A percentile compares a stretch with the other conserved stretches of the same genome.
These are phyloP conservation scores for Ptychobarbus kaznakovi DNA, from an alignment of 2,797 vertebrate species.

Conservation along the genomic window DNA sequence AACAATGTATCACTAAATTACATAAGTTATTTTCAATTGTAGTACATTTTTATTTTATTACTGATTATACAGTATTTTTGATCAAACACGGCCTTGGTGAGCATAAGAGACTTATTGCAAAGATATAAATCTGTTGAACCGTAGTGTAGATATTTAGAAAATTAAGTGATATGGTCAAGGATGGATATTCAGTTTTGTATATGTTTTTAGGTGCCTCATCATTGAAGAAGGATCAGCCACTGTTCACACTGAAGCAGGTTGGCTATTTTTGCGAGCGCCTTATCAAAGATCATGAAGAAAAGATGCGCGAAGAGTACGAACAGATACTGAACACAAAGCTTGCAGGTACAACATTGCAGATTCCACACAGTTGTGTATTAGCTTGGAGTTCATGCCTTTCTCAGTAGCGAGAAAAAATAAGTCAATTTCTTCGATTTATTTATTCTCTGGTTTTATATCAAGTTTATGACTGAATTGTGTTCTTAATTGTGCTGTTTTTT, in stretches of 20 bases:
- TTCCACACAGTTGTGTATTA: background rate
- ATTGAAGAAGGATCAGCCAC: slow-evolving; percentile 89
- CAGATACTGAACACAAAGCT: slow-evolving; percentile 93
- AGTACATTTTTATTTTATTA: background rate
- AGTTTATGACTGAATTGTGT: background rate
- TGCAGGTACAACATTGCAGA: slow-evolving; percentile 77
- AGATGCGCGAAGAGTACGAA: slow-evolving; percentile 92
- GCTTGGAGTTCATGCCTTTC: background rate
- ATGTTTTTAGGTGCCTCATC: slow-evolving; percentile 76
- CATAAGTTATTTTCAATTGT: background rate
- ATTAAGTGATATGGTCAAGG: background rate
- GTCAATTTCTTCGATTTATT: background rate
- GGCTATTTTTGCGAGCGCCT: slow-evolving; percentile 91
- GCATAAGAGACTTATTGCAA: background rate
- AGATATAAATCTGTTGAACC: background rate
- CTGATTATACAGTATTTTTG: background rate
- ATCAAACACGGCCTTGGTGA: background rate
- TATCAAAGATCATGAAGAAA: slow-evolving; percentile 93
- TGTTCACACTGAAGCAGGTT: slow-evolving; percentile 90
- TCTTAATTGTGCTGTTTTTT: background rate
- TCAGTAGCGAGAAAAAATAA: background rate
- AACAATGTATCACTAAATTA: too few relatives aligned
- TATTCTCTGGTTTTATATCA: background rate
- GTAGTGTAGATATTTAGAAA: background rate
- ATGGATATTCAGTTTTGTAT: background rate